These are phyloP conservation scores for Onchidella celtica DNA, from an alignment of 2,888 invertebrate genomes.

Conservation along the genomic window DNA sequence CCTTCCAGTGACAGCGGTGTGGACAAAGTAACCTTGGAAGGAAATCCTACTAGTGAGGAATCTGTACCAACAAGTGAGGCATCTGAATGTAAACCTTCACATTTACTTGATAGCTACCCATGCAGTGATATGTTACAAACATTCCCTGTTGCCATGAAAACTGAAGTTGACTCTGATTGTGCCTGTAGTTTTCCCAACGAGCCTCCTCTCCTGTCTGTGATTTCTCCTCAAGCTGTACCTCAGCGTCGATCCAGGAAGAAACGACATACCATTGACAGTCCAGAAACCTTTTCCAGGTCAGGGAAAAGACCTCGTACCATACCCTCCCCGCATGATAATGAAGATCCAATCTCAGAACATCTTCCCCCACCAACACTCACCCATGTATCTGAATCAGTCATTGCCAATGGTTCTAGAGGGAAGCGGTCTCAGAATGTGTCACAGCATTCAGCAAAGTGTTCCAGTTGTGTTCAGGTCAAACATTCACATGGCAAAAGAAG, in stretches of 20 bases:
- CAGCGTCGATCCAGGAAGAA: background rate
- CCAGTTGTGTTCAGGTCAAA: background rate
- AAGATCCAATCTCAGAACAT: background rate
- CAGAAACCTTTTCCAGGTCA: slow-evolving; percentile 17
- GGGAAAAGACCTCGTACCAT: background rate
- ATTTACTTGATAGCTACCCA: background rate
- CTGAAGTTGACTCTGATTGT: slow-evolving; percentile 6
- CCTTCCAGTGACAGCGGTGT: no score
- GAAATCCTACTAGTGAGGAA: background rate
- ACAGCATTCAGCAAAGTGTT: background rate
- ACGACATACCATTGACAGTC: slow-evolving; percentile 26
- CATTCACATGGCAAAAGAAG: background rate
- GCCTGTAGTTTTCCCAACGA: slow-evolving; percentile 5
- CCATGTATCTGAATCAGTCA: background rate
- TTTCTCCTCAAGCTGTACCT: background rate
- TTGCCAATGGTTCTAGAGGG: background rate
- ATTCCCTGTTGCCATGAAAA: background rate
- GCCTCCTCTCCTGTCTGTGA: slow-evolving; percentile 22
- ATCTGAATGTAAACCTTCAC: no score
- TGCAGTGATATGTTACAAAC: background rate
- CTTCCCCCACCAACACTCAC: slow-evolving; percentile 23
- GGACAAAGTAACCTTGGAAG: background rate
- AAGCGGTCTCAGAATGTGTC: background rate
- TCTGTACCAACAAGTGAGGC: background rate
- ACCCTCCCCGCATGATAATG: background rate